A percentile compares a stretch with the other conserved stretches of the same genome.
Evolutionary conservation across 2,113 vertebrate genomes (phyloP).

Genomic region (Crotalus helleri): DNA sequence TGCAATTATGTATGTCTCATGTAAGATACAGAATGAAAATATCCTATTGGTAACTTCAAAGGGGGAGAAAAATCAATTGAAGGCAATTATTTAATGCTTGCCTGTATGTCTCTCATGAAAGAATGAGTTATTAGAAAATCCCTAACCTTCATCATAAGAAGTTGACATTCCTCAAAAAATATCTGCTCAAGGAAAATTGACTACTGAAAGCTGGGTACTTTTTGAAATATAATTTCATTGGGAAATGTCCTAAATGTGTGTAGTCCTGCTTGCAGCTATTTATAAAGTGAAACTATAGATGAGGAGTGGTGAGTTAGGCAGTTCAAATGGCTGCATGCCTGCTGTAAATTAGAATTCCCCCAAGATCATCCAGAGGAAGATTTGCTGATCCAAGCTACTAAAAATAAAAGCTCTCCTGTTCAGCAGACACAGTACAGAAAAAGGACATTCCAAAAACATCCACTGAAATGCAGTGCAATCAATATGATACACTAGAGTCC

Average conservation of each 20-base stretch:
- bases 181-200: slow-evolving; percentile 4
- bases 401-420: slow-evolving; percentile 45
- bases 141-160: slow-evolving; percentile 7
- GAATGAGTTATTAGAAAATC: slow-evolving; percentile 11
- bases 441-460: slow-evolving; percentile 15
- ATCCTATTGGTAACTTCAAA: background rate
- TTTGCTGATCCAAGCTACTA: slow-evolving; percentile 45
- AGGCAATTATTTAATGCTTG: slow-evolving; percentile 9
- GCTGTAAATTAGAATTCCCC: slow-evolving; percentile 33
- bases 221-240: background rate
- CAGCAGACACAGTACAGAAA: slow-evolving; percentile 23
- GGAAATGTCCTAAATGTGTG: slow-evolving; percentile 7
- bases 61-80: slow-evolving; percentile 4
- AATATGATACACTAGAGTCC: background rate
- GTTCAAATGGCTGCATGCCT: slow-evolving; percentile 35
- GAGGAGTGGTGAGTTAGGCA: slow-evolving; percentile 16
- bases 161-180: background rate
- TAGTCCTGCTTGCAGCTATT: slow-evolving; percentile 27
- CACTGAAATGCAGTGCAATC: slow-evolving; percentile 10
- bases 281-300: slow-evolving; percentile 3
- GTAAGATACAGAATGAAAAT: slow-evolving; percentile 4
- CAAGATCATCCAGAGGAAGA: slow-evolving; percentile 42
- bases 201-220: background rate
- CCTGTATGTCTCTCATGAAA: background rate
- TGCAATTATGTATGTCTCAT: background rate